Evolutionary conservation across 2,888 invertebrate species (phyloP).

Genomic region (Limnephilus lunatus): DNA sequence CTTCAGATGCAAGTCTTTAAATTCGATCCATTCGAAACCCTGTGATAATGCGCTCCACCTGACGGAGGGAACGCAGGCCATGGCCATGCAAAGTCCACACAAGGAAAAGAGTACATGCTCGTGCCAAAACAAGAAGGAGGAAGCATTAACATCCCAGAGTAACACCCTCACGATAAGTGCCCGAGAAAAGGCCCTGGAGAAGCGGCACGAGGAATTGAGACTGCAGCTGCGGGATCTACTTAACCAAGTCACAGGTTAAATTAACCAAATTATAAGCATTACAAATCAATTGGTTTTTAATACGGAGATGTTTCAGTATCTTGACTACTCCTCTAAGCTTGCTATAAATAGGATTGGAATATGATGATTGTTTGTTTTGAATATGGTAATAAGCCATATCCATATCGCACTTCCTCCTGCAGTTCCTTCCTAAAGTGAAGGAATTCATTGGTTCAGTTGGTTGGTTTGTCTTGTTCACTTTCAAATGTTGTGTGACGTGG

Average conservation of each 20-base stretch:
- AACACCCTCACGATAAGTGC: constrained; percentile 77
- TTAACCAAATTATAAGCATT: background rate
- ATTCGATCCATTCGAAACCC: constrained; percentile 56
- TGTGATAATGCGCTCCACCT: constrained; percentile 37
- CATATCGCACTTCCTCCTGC: background rate
- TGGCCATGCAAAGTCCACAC: constrained; percentile 13
- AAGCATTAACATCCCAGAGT: constrained; percentile 69
- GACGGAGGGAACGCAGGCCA: constrained; percentile 17
- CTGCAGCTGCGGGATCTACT: constrained; percentile 84
- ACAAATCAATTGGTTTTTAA: too few relatives aligned
- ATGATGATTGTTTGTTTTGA: background rate
- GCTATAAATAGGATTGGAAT: background rate
- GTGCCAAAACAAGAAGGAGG: constrained; percentile 49
- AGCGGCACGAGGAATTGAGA: constrained; percentile 87
- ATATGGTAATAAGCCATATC: background rate
- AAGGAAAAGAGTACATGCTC: constrained; percentile 35
- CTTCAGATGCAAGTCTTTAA: constrained; percentile 60
- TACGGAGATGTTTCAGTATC: background rate
- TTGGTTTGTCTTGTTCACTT: background rate
- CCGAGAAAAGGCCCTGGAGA: constrained; percentile 89
- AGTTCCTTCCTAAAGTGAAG: background rate
- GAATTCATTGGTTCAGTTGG: too few relatives aligned
- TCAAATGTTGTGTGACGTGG: background rate
- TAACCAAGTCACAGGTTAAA: constrained; percentile 77
- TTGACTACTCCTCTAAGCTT: background rate